These are phyloP conservation scores for Arrhopalites spinosus DNA, from an alignment of 2,888 invertebrate species.

Conservation along the genomic window DNA sequence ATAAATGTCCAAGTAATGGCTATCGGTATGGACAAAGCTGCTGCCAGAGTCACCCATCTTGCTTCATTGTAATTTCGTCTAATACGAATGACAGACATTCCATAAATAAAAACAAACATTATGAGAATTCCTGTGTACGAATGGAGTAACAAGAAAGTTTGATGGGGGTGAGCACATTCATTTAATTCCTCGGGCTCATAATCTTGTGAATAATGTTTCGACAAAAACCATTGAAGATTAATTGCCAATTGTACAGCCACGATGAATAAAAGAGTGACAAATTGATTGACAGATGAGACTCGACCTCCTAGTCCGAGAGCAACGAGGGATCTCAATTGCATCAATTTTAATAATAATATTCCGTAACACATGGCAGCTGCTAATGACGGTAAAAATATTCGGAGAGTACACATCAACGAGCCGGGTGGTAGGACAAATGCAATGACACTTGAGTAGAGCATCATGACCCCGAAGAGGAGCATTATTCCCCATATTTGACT, in stretches of 20 bases:
- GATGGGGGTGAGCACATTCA: slow-evolving; percentile 56
- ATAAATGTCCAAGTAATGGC: slow-evolving; percentile 56
- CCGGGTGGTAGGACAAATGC: slow-evolving; percentile 58
- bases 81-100: slow-evolving; percentile 58
- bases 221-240: slow-evolving; percentile 57
- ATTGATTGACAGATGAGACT: slow-evolving; percentile 58
- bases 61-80: slow-evolving; percentile 59
- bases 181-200: slow-evolving; percentile 38
- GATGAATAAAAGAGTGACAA: slow-evolving; percentile 58
- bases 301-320: slow-evolving; percentile 59
- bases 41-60: slow-evolving; percentile 57
- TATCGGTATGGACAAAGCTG: slow-evolving; percentile 56
- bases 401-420: slow-evolving; percentile 57
- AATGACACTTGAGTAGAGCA: slow-evolving; percentile 58
- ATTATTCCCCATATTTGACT: slow-evolving; percentile 57
- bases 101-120: slow-evolving; percentile 57
- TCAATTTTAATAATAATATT: slow-evolving; percentile 59
- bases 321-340: slow-evolving; percentile 59
- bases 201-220: slow-evolving; percentile 42
- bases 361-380: slow-evolving; percentile 59
- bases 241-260: slow-evolving; percentile 58
- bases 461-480: slow-evolving; percentile 58
- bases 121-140: slow-evolving; percentile 57
- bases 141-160: slow-evolving; percentile 57
- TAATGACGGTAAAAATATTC: slow-evolving; percentile 58